These are phyloP conservation scores for Sphaeridia pumilis DNA, from an alignment of 2,888 invertebrate species.

Conservation along the genomic window DNA sequence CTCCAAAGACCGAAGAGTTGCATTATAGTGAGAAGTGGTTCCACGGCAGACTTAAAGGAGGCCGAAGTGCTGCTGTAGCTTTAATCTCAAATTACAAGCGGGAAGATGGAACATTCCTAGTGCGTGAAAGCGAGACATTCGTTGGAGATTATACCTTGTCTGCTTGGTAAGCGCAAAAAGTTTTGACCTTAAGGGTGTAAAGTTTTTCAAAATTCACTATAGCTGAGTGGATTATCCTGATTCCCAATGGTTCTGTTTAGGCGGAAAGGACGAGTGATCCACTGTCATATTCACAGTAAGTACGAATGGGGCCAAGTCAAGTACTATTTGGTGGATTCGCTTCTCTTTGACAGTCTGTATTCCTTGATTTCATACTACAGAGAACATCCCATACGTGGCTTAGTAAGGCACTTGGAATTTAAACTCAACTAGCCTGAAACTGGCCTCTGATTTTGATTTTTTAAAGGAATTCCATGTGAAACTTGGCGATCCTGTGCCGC, in stretches of 20 bases:
- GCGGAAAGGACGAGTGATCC: slow-evolving; percentile 73
- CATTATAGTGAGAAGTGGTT: slow-evolving; percentile 92
- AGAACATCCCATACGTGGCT: slow-evolving; percentile 70
- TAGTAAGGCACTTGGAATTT: slow-evolving; percentile 42
- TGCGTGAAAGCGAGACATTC: slow-evolving; percentile 87
- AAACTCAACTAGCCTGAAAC: background rate
- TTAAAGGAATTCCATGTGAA: slow-evolving; percentile 70
- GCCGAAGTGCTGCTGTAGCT: slow-evolving; percentile 64
- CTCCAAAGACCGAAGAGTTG: slow-evolving; percentile 49
- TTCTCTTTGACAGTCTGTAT: slow-evolving; percentile 82
- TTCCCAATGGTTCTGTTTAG: slow-evolving; percentile 6
- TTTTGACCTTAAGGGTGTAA: background rate
- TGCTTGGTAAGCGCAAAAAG: slow-evolving; percentile 54
- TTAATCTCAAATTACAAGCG: slow-evolving; percentile 62
- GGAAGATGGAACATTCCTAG: slow-evolving; percentile 85
- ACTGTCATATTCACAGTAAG: slow-evolving; percentile 79
- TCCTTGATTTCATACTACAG: slow-evolving; percentile 83
- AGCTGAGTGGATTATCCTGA: background rate
- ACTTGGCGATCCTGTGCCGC: slow-evolving; percentile 81
- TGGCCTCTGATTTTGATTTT: slow-evolving; percentile 10
- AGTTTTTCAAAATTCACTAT: background rate
- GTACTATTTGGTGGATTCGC: slow-evolving; percentile 78
- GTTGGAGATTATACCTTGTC: slow-evolving; percentile 92
- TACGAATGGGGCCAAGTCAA: slow-evolving; percentile 78
- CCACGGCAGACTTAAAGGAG: slow-evolving; percentile 71